Base-by-base conservation (phyloP, 2,888 invertebrate species). In the Penaeus monodon region DNA sequence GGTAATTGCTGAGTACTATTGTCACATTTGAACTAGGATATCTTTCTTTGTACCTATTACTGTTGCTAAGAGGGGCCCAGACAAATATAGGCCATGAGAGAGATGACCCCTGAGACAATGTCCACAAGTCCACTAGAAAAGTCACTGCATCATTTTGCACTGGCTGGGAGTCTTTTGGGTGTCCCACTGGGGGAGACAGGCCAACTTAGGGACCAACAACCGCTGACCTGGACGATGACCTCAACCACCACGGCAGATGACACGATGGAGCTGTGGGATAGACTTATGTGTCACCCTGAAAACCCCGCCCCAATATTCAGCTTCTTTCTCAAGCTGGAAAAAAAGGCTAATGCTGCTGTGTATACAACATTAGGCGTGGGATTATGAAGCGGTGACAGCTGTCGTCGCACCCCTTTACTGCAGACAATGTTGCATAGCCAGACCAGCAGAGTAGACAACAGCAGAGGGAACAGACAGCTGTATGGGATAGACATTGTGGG, bases 71-170 rank as follows among this genome's bases (percentile, higher is more conserved):
- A 77, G 77, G 86, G 76, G 83, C 86, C 78, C 82, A 44, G 73
- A 86, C 77, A 82, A 83, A 86, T 83, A 86, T 49, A 79, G 86
- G 79, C 86, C 82, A 38, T 83, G 57, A 81, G 74, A 85, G 81
- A 82, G 64, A 27, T 66, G 82, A 86, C 86, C 86, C 76, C 65
- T 76, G 66, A 68, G 22, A 81, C 64, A 82, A 65, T 78, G 78
- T 79, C 86, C 82, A 74, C 76, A 81, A 81, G 85, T 85, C 73
- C 86, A 82, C 86, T 86, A 83, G 44, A 76, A 81, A 68, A 85
- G 86, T 86, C 86, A 86, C 86, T 86, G 86, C 78, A 82, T 86
- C 81, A 81, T 57, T 86, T 81, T 86, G 77, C 86, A 86, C 73
- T 65, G 70, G 78, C 78, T 79, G 73, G 57, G 78, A 82, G 82